phyloP scores from a whole-genome alignment of 2,888 invertebrate genomes.

The Altica lythri region DNA sequence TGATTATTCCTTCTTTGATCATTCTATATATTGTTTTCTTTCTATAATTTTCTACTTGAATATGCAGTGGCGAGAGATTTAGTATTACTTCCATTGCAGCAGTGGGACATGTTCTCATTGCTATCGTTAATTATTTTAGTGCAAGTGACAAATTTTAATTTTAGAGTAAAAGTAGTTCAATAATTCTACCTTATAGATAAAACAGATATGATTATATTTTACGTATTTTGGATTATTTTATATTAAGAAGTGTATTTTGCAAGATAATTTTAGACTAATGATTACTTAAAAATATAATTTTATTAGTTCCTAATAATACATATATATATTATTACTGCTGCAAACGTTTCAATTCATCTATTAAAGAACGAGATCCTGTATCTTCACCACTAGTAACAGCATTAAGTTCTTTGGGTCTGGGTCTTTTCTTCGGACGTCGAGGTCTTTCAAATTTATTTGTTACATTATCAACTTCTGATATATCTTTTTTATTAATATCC shows the following conservation, averaged over 20 bases:
- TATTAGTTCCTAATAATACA: slow-evolving; percentile 21
- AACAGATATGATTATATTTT: too few relatives aligned
- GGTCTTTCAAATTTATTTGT: background rate
- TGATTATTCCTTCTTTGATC: too few relatives aligned
- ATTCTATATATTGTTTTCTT: too few relatives aligned
- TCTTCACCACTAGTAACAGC: slow-evolving; percentile 7
- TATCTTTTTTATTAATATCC: background rate
- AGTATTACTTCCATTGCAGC: too few relatives aligned
- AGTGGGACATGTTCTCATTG: too few relatives aligned
- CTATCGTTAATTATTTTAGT: too few relatives aligned
- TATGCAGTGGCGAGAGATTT: too few relatives aligned
- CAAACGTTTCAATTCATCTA: slow-evolving; percentile 22
- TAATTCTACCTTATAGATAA: too few relatives aligned
- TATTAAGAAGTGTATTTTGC: background rate
- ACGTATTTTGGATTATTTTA: too few relatives aligned
- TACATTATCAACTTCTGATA: background rate
- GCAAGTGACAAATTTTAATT: too few relatives aligned
- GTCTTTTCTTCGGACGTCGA: background rate
- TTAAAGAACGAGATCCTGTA: slow-evolving; percentile 7
- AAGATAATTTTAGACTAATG: background rate
- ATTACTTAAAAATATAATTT: slow-evolving; percentile 16
- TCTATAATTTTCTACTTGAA: too few relatives aligned
- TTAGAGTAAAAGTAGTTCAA: too few relatives aligned
- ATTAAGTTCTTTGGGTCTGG: background rate
- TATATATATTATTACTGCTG: slow-evolving; percentile 20